Conservation (phyloP, 2,797 vertebrate genomes). For the Mionectes olivaceus region DNA sequence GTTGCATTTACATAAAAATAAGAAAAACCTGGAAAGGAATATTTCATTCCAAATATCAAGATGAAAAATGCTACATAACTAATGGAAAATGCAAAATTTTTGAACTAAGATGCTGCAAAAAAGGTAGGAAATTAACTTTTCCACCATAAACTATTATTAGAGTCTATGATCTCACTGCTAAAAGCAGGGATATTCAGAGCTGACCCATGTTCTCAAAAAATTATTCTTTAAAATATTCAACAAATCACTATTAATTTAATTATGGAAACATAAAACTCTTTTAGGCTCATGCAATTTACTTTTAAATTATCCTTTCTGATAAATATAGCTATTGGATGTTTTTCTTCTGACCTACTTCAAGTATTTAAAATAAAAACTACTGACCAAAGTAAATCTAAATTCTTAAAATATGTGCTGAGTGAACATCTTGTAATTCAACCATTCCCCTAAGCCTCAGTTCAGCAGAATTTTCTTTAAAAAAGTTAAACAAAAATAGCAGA, state of each 20-base stretch:
- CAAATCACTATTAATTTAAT: slow-evolving; percentile 40
- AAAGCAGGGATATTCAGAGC: neutral
- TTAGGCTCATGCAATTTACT: neutral
- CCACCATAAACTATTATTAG: neutral
- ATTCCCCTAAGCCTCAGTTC: neutral
- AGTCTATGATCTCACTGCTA: neutral
- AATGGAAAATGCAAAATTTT: neutral
- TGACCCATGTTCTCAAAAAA: neutral
- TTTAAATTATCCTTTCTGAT: neutral
- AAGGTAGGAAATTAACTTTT: neutral
- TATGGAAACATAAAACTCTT: slow-evolving; percentile 25
- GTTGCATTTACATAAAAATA: neutral
- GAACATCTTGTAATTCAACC: neutral
- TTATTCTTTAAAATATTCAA: slow-evolving; percentile 23
- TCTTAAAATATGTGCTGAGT: neutral
- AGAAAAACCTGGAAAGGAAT: neutral
- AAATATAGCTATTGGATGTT: slow-evolving; percentile 9
- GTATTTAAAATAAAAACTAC: slow-evolving; percentile 23
- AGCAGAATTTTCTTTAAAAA: neutral
- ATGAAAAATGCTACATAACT: neutral
- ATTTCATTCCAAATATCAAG: neutral
- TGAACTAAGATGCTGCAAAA: neutral
- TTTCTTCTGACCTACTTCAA: slow-evolving; percentile 35
- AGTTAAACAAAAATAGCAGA: neutral
- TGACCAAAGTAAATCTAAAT: slow-evolving; percentile 13